Evolutionary conservation across 2,797 vertebrate species (phyloP).

Genomic region (Simalia tracyae): DNA sequence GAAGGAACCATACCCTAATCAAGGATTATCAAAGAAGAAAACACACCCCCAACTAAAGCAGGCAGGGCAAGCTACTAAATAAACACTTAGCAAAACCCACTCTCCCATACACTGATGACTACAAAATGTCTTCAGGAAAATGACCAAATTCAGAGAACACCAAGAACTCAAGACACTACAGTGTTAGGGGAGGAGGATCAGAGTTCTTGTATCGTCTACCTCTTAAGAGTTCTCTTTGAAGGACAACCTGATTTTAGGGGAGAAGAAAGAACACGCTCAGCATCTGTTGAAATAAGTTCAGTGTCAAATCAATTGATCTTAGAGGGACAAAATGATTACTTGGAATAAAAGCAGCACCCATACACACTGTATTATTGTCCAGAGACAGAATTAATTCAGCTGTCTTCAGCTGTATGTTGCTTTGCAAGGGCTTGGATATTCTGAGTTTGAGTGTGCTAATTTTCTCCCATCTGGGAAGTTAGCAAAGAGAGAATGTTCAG

Average conservation of each 20-base stretch:
- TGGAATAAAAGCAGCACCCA: neutral
- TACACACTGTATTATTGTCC: neutral
- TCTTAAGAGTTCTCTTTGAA: neutral
- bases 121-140: neutral
- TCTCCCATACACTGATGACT: neutral
- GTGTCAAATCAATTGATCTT: neutral
- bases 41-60: neutral
- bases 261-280: neutral
- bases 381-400: neutral
- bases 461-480: neutral
- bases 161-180: neutral
- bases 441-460: neutral
- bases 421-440: neutral
- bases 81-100: fast-evolving
- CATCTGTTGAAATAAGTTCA: neutral
- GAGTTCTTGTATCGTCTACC: neutral
- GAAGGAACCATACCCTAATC: neutral
- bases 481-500: neutral
- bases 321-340: neutral
- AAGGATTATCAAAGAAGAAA: neutral
- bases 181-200: neutral
- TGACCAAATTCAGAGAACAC: neutral
- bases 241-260: neutral
- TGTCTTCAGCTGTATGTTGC: neutral
- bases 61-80: neutral